Percentiles rank a stretch among this genome's conserved stretches.
phyloP scores from a whole-genome alignment of 2,797 vertebrate genomes.

The Coregonus sp. region DNA sequence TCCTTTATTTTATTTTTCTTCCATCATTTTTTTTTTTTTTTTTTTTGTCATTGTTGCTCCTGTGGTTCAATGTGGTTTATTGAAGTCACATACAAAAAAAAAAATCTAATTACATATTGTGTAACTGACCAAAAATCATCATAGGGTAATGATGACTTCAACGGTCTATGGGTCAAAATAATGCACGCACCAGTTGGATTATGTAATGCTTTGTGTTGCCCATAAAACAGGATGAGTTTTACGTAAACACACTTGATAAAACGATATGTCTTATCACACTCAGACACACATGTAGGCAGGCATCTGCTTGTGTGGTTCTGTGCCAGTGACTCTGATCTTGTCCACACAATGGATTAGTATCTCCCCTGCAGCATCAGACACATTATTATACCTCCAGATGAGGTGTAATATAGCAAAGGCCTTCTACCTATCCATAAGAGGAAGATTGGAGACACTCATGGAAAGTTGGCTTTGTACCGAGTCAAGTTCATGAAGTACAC shows the following conservation, averaged over 20 bases:
- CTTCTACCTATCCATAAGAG: slow-evolving; percentile 7
- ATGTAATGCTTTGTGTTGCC: slow-evolving; percentile 23
- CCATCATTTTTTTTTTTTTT: no score
- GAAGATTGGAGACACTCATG: slow-evolving; percentile 3
- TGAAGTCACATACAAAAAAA: no score
- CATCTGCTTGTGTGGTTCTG: no score
- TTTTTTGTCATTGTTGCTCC: not conserved
- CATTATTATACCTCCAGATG: slow-evolving; percentile 16
- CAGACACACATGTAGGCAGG: slow-evolving; percentile 7
- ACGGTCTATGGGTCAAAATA: slow-evolving; percentile 24
- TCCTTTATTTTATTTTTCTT: no score
- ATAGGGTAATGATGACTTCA: slow-evolving; percentile 4
- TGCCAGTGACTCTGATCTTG: not conserved
- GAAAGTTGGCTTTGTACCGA: slow-evolving; percentile 16
- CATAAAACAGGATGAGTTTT: slow-evolving; percentile 21
- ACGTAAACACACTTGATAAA: slow-evolving; percentile 28
- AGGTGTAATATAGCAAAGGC: slow-evolving; percentile 19
- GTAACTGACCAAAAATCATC: not conserved
- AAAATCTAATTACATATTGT: not conserved
- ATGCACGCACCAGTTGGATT: slow-evolving; percentile 46
- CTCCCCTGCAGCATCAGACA: not conserved
- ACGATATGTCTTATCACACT: slow-evolving; percentile 6
- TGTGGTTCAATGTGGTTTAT: not conserved
- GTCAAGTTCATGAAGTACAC: slow-evolving; percentile 18
- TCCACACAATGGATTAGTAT: not conserved